Percentiles rank a stretch among this genome's conserved stretches.
phyloP scores from a whole-genome alignment of 2,888 invertebrate species.

The Linnaemya vulpina region DNA sequence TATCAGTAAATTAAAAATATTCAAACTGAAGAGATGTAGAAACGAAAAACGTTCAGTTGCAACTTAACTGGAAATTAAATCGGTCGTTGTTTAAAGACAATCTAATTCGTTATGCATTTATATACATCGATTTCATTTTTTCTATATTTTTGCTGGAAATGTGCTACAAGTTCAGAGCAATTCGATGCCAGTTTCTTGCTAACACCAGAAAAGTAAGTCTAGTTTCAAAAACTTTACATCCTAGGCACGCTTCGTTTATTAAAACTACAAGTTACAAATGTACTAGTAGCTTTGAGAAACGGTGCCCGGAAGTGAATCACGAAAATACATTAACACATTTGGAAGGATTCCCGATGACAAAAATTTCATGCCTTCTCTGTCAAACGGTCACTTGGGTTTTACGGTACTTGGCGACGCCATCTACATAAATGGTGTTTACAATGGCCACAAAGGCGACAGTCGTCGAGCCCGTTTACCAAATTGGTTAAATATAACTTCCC shows the following conservation, averaged over 20 bases:
- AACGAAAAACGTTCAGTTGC: background rate
- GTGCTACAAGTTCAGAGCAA: background rate
- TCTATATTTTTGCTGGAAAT: constrained; percentile 11
- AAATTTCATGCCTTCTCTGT: constrained; percentile 85
- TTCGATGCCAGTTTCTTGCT: constrained; percentile 24
- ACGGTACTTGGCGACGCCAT: constrained; percentile 85
- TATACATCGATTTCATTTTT: constrained; percentile 17
- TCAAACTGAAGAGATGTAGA: background rate
- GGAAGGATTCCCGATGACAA: constrained; percentile 84
- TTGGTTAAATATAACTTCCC: constrained; percentile 84
- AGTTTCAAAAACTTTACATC: background rate
- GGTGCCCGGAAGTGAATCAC: background rate
- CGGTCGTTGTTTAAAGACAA: background rate
- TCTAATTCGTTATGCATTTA: constrained; percentile 1
- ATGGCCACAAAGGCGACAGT: constrained; percentile 84
- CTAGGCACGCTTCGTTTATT: no score
- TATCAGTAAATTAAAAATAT: constrained; percentile 45
- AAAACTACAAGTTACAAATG: no score
- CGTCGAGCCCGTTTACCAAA: constrained; percentile 86
- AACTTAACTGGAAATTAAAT: background rate
- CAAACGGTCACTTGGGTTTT: constrained; percentile 86
- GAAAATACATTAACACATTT: background rate
- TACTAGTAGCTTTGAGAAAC: no score
- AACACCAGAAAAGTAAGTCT: constrained; percentile 71
- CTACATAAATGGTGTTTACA: constrained; percentile 86